Evolutionary conservation across 1,140 invertebrate species (phyloP).

Genomic region (Monomorium pharaonis): DNA sequence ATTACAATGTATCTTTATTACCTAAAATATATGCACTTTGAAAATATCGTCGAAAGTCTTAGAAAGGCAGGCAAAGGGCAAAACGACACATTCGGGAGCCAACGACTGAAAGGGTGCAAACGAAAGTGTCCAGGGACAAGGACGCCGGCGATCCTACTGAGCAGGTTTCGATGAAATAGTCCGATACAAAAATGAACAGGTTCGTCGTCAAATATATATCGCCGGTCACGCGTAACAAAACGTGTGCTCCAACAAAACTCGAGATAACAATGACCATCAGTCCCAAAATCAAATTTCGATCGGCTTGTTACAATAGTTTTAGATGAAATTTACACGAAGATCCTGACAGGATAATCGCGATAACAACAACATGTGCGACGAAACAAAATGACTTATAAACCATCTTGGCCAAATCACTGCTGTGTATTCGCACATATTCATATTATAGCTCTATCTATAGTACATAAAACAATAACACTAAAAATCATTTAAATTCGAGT

Average conservation of each 20-base stretch:
- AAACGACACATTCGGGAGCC: conserved; percentile 28
- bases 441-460: conserved; percentile 72
- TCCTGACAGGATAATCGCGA: conserved; percentile 58
- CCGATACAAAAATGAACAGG: conserved; percentile 36
- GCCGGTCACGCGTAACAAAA: conserved; percentile 15
- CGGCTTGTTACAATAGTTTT: conserved; percentile 33
- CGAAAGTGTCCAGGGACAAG: conserved; percentile 58
- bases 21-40: conserved; percentile 67
- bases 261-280: conserved; percentile 26
- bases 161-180: conserved; percentile 8
- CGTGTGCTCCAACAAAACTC: conserved; percentile 3
- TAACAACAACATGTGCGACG: conserved; percentile 59
- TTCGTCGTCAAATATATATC: neutral
- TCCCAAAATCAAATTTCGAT: conserved; percentile 25
- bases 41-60: conserved; percentile 60
- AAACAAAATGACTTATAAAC: conserved; percentile 68
- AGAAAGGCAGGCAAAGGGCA: conserved; percentile 47
- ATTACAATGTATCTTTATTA: conserved; percentile 68
- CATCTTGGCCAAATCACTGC: conserved; percentile 70
- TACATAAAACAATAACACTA: conserved; percentile 81
- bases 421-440: conserved; percentile 75
- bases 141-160: conserved; percentile 49
- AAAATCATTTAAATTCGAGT: conserved; percentile 76
- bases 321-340: conserved; percentile 62
- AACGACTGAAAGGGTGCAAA: conserved; percentile 49